These are phyloP conservation scores for Loripinus fragilis DNA, from an alignment of 2,888 invertebrate species.

Conservation along the genomic window DNA sequence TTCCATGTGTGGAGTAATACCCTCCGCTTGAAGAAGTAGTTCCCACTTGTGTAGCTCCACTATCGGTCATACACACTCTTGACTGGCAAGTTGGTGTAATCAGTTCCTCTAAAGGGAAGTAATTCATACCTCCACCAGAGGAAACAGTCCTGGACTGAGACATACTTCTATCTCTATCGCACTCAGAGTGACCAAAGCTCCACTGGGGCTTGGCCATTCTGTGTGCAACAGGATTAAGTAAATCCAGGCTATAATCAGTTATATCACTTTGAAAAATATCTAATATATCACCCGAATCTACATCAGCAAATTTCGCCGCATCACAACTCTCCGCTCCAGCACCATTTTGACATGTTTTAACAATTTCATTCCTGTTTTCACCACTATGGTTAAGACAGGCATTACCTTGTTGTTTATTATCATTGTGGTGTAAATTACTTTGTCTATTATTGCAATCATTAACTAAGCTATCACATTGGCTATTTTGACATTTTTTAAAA, in stretches of 20 bases:
- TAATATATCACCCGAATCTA: conserved; percentile 9
- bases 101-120: not conserved
- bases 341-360: not conserved
- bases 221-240: not conserved
- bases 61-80: not conserved
- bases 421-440: not conserved
- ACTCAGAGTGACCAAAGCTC: no score
- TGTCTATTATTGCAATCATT: not conserved
- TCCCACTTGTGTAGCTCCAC: not conserved
- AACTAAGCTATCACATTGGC: not conserved
- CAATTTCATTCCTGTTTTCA: not conserved
- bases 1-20: not conserved
- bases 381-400: not conserved
- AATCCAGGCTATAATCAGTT: conserved; percentile 10
- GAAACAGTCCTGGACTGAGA: not conserved
- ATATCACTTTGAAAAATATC: conserved; percentile 6
- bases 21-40: not conserved
- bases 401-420: not conserved
- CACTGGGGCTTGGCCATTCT: no score
- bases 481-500: not conserved
- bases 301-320: not conserved
- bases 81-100: not conserved
- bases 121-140: not conserved
- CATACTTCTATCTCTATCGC: no score
- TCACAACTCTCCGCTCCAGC: conserved; percentile 10